phyloP scores from a whole-genome alignment of 2,888 invertebrate genomes.

The Agrotis clavis region DNA sequence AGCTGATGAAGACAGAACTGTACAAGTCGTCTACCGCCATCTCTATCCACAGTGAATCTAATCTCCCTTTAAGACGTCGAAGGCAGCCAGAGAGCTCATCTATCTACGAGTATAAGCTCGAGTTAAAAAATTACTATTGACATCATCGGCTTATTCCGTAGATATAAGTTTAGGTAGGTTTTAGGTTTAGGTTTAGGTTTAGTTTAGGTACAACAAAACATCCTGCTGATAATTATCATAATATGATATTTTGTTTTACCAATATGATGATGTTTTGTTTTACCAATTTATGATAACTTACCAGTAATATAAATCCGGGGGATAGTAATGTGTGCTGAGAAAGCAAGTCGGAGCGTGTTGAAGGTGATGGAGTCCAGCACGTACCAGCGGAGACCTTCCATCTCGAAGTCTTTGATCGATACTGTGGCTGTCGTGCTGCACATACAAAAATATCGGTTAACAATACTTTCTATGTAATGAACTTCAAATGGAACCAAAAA shows the following conservation, averaged over 20 bases:
- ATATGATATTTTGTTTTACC: too few relatives aligned
- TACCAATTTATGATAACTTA: neutral
- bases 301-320: conserved; percentile 75
- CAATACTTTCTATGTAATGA: neutral
- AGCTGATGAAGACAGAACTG: too few relatives aligned
- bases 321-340: conserved; percentile 71
- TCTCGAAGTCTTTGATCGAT: conserved; percentile 64
- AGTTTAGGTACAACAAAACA: too few relatives aligned
- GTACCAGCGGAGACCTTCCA: conserved; percentile 77
- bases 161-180: too few relatives aligned
- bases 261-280: too few relatives aligned
- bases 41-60: too few relatives aligned
- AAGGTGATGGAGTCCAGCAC: conserved; percentile 73
- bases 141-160: neutral
- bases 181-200: too few relatives aligned
- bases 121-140: neutral
- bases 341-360: conserved; percentile 70
- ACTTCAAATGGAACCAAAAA: too few relatives aligned
- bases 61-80: too few relatives aligned
- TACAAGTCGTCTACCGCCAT: too few relatives aligned
- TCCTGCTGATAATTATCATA: too few relatives aligned
- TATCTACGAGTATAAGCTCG: too few relatives aligned
- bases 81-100: neutral
- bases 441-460: conserved; percentile 5
- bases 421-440: conserved; percentile 65